These are phyloP conservation scores for Hymenochirus boettgeri DNA, from an alignment of 2,113 vertebrate species.

Conservation along the genomic window DNA sequence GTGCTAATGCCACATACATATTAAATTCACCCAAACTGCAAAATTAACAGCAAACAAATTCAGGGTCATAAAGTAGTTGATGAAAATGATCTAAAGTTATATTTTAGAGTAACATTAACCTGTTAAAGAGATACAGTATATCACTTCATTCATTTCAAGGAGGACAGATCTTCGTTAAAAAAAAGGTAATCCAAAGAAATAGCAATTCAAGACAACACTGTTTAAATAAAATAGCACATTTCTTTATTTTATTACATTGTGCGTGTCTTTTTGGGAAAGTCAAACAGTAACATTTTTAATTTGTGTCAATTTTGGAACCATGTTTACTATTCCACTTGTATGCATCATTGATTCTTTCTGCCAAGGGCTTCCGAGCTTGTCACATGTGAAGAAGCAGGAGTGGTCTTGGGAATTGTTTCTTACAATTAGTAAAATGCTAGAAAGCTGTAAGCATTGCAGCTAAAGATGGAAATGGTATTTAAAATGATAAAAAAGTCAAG, in stretches of 20 bases:
- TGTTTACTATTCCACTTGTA: neutral
- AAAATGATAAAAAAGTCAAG: neutral
- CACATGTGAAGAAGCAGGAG: neutral
- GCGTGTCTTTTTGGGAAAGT: neutral
- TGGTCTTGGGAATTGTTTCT: neutral
- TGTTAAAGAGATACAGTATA: too few species aligned
- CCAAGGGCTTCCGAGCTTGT: neutral
- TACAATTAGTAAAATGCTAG: neutral
- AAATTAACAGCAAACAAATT: too few species aligned
- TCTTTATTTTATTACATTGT: neutral
- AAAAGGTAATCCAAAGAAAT: neutral
- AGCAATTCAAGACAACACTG: neutral
- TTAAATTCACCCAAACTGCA: too few species aligned
- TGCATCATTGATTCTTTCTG: slow-evolving; percentile 1
- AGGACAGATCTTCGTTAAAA: too few species aligned
- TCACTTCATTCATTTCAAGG: too few species aligned
- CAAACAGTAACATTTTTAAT: neutral
- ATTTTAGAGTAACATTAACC: too few species aligned
- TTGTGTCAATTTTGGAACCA: neutral
- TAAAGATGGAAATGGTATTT: slow-evolving; percentile 4
- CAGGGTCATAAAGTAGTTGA: too few species aligned
- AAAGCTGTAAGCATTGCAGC: neutral
- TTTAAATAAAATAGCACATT: neutral
- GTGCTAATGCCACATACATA: too few species aligned
- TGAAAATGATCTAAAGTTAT: too few species aligned